A percentile compares a stretch with the other conserved stretches of the same genome.
Conservation (phyloP, 2,888 invertebrate genomes). For the Pilophorus perplexus region DNA sequence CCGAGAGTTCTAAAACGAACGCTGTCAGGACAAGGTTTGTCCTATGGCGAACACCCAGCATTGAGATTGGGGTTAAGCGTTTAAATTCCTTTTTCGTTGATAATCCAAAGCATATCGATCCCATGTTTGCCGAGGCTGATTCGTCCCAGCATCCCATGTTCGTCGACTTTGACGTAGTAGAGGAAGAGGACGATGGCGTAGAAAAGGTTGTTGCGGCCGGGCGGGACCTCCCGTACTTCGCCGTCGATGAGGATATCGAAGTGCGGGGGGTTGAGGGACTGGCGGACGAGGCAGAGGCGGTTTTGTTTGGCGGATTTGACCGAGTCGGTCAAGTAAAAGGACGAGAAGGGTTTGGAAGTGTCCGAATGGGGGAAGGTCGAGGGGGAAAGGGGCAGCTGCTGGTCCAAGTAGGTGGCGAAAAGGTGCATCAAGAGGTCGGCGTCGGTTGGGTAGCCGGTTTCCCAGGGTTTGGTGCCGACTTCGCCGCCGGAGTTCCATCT, state of each 20-base stretch:
- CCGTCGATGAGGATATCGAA: slow-evolving; percentile 66
- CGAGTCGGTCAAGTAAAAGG: slow-evolving; percentile 55
- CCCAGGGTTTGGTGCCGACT: slow-evolving; percentile 74
- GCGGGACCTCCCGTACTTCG: slow-evolving; percentile 65
- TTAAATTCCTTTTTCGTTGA: slow-evolving; percentile 54
- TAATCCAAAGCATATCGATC: slow-evolving; percentile 80
- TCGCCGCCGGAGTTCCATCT: slow-evolving; percentile 81
- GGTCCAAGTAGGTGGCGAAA: slow-evolving; percentile 82
- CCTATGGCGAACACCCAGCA: too few species aligned
- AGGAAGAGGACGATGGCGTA: slow-evolving; percentile 81
- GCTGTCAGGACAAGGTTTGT: too few species aligned
- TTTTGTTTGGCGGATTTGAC: slow-evolving; percentile 56
- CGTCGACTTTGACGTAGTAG: slow-evolving; percentile 68
- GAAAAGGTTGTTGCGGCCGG: slow-evolving; percentile 85
- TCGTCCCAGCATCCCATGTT: slow-evolving; percentile 72
- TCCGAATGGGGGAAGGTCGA: slow-evolving; percentile 62
- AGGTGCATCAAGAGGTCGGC: slow-evolving; percentile 81
- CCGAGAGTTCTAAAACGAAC: too few species aligned
- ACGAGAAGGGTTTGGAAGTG: slow-evolving; percentile 66
- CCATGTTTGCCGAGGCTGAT: slow-evolving; percentile 75
- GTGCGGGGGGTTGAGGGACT: slow-evolving; percentile 66
- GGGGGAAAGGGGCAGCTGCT: slow-evolving; percentile 57
- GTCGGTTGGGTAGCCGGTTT: slow-evolving; percentile 80
- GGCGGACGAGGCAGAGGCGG: slow-evolving; percentile 63
- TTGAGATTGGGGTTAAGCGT: too few species aligned